phyloP scores from a whole-genome alignment of 2,113 vertebrate species.

The Antechinus stuartii region DNA sequence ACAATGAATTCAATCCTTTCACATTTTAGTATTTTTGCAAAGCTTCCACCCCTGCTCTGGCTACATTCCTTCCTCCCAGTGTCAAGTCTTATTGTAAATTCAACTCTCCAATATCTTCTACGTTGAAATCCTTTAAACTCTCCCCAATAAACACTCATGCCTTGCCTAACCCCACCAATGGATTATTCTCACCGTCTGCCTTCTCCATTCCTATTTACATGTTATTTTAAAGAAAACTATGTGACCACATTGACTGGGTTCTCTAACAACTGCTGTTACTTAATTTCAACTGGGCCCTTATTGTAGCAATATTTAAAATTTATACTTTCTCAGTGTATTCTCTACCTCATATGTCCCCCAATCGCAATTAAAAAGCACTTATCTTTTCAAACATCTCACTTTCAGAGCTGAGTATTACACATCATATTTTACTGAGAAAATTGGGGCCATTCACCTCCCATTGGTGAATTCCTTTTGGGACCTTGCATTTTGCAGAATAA shows the following conservation, averaged over 20 bases:
- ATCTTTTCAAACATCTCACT: background rate
- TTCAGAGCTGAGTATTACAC: background rate
- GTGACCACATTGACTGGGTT: background rate
- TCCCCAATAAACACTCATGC: background rate
- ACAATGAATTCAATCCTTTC: background rate
- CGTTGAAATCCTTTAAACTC: background rate
- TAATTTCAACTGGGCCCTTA: background rate
- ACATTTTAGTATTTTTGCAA: background rate
- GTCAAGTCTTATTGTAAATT: background rate
- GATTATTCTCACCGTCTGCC: background rate
- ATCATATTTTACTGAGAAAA: background rate
- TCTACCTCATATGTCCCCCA: background rate
- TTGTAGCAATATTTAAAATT: background rate
- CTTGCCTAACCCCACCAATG: background rate
- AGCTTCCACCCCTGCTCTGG: background rate
- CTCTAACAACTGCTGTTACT: background rate
- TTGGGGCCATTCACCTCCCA: background rate
- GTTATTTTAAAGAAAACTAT: background rate
- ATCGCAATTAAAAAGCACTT: background rate
- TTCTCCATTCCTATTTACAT: background rate
- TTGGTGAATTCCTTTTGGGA: background rate
- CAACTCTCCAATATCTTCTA: background rate
- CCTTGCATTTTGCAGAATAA: background rate
- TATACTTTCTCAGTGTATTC: background rate
- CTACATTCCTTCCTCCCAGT: background rate